phyloP scores from a whole-genome alignment of 2,797 vertebrate species.

The Nannoperca australis region DNA sequence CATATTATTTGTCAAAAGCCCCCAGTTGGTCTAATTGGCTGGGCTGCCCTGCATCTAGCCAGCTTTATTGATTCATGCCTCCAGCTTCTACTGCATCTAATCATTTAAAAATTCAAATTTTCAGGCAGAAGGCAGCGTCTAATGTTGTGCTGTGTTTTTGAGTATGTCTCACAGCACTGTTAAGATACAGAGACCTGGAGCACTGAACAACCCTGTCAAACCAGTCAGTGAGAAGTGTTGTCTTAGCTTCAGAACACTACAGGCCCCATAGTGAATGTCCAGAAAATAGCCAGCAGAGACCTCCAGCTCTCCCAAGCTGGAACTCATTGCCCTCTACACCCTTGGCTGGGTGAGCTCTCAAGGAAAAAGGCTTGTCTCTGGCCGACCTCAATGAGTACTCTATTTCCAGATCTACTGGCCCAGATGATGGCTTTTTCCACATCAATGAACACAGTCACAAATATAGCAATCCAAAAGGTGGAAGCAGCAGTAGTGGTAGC shows the following conservation, averaged over 20 bases:
- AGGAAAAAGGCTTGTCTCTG: slow-evolving; percentile 73
- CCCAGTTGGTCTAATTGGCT: slow-evolving; percentile 67
- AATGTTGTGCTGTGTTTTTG: slow-evolving; percentile 29
- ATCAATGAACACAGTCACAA: slow-evolving; percentile 84
- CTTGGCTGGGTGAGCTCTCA: slow-evolving; percentile 72
- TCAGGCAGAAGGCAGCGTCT: slow-evolving; percentile 39
- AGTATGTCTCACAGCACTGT: slow-evolving; percentile 35
- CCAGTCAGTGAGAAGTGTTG: slow-evolving; percentile 67
- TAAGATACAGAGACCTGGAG: slow-evolving; percentile 18
- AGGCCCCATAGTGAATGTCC: slow-evolving; percentile 43
- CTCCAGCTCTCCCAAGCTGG: slow-evolving; percentile 68
- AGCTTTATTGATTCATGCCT: slow-evolving; percentile 75
- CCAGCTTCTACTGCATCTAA: slow-evolving; percentile 65
- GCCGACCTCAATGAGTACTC: slow-evolving; percentile 83
- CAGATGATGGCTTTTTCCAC: slow-evolving; percentile 90
- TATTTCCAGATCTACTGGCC: slow-evolving; percentile 89
- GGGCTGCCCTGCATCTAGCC: slow-evolving; percentile 58
- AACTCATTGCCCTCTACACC: slow-evolving; percentile 77
- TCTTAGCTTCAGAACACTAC: slow-evolving; percentile 64
- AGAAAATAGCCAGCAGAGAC: slow-evolving; percentile 79
- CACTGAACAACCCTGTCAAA: slow-evolving; percentile 30
- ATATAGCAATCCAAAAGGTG: slow-evolving; percentile 84
- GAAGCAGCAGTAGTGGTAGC: slow-evolving; percentile 69
- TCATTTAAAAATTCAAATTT: slow-evolving; percentile 75
- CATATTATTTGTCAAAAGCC: slow-evolving; percentile 64